Conservation (phyloP, 2,113 vertebrate species). For the Strix aluco region DNA sequence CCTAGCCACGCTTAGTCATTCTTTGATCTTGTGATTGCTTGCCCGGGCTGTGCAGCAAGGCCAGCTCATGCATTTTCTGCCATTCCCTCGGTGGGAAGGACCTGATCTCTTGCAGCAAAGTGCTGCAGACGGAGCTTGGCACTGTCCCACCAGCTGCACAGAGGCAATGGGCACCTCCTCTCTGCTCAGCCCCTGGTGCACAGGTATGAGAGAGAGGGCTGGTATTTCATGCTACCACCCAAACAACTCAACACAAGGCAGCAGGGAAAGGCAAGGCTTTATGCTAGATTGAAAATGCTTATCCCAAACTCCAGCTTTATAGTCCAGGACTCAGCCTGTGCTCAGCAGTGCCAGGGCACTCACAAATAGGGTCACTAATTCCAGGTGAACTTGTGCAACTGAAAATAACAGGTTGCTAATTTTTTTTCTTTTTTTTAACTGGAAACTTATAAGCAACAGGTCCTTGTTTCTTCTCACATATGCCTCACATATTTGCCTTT, state of each 20-base stretch:
- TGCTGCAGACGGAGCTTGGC: background rate
- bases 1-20: background rate
- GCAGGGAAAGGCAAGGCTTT: background rate
- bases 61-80: background rate
- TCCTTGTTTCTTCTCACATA: slow-evolving; percentile 50
- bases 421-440: background rate
- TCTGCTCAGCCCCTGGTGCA: accelerated
- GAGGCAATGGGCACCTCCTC: background rate
- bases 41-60: background rate
- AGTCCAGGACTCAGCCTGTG: background rate
- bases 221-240: background rate
- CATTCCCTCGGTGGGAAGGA: background rate
- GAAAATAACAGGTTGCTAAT: background rate
- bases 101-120: accelerated
- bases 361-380: no score
- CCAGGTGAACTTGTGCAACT: background rate
- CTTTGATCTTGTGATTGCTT: background rate
- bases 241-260: background rate
- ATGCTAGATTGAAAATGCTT: background rate
- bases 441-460: slow-evolving; percentile 52
- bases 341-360: background rate
- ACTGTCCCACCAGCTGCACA: background rate
- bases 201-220: background rate
- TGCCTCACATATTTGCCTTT: slow-evolving; percentile 52
- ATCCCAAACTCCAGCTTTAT: no score